Percentiles rank a stretch among this genome's conserved stretches.
These are phyloP conservation scores for Phyto melanocephala DNA, from an alignment of 2,888 invertebrate genomes.

Conservation along the genomic window DNA sequence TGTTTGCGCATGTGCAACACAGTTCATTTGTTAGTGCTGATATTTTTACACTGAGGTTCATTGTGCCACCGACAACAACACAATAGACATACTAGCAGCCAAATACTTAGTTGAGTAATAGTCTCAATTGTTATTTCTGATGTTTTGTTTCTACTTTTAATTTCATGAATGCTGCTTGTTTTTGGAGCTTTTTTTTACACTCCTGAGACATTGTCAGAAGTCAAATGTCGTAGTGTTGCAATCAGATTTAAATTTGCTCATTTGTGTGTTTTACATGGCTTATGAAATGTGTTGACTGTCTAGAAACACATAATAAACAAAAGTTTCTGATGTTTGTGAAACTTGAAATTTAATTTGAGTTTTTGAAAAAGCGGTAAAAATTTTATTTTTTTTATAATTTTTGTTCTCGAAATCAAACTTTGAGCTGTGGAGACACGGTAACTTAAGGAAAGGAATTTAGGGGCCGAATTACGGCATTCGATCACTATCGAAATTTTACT, in stretches of 20 bases:
- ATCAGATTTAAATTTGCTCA: constrained; percentile 48
- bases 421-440: too few species aligned
- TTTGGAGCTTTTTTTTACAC: constrained; percentile 13
- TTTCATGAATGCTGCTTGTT: constrained; percentile 31
- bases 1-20: constrained; percentile 62
- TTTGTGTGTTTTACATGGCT: background rate
- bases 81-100: background rate
- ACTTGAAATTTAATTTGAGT: too few species aligned
- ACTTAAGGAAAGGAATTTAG: too few species aligned
- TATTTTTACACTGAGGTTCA: background rate
- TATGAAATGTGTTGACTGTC: constrained; percentile 29
- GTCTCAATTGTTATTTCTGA: constrained; percentile 24
- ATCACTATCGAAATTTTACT: too few species aligned
- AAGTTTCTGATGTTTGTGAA: background rate
- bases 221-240: constrained; percentile 61
- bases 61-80: background rate
- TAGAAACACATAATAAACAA: background rate
- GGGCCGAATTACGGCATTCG: too few species aligned
- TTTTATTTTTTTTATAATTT: too few species aligned
- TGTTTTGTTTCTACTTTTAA: constrained; percentile 27
- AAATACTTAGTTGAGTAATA: constrained; percentile 51
- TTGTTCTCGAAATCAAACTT: too few species aligned
- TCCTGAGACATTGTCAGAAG: constrained; percentile 55
- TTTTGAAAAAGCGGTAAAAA: too few species aligned
- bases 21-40: constrained; percentile 24